Percentiles rank a stretch among this genome's conserved stretches.
phyloP scores from a whole-genome alignment of 2,797 vertebrate species.

The Xenentodon cancila region DNA sequence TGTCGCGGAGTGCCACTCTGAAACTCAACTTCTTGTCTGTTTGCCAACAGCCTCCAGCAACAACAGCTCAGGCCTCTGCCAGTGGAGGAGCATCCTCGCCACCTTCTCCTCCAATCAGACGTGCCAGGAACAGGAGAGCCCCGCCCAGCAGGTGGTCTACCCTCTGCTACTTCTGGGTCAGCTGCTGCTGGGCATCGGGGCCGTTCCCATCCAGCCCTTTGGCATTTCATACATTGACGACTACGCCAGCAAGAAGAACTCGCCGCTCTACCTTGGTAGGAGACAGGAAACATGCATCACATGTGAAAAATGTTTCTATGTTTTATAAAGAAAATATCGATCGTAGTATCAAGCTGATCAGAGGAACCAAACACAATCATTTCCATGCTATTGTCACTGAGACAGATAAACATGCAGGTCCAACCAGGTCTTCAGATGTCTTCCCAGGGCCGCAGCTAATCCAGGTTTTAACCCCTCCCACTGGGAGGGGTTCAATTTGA shows the following conservation, averaged over 20 bases:
- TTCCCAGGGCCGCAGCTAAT: too few species aligned
- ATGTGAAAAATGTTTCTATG: too few species aligned
- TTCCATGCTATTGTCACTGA: too few species aligned
- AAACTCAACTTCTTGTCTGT: constrained; percentile 4
- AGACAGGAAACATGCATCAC: neutral
- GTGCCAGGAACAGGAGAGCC: constrained; percentile 59
- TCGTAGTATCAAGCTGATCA: too few species aligned
- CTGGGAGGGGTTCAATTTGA: too few species aligned
- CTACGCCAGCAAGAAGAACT: constrained; percentile 89
- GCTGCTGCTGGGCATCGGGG: constrained; percentile 87
- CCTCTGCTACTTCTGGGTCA: constrained; percentile 88
- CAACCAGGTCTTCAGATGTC: too few species aligned
- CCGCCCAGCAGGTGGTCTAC: constrained; percentile 73
- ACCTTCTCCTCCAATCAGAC: constrained; percentile 41
- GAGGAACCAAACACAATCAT: too few species aligned
- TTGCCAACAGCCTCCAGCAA: constrained; percentile 46
- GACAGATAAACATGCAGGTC: too few species aligned
- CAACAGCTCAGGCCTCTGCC: constrained; percentile 74
- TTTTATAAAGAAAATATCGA: too few species aligned
- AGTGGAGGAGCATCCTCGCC: neutral
- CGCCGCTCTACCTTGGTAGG: constrained; percentile 91
- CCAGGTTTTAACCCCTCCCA: too few species aligned
- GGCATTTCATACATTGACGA: constrained; percentile 98
- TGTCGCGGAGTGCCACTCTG: too few species aligned
- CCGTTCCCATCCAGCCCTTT: constrained; percentile 94